Conservation (phyloP, 2,113 vertebrate genomes). For the Stigmatopora nigra region DNA sequence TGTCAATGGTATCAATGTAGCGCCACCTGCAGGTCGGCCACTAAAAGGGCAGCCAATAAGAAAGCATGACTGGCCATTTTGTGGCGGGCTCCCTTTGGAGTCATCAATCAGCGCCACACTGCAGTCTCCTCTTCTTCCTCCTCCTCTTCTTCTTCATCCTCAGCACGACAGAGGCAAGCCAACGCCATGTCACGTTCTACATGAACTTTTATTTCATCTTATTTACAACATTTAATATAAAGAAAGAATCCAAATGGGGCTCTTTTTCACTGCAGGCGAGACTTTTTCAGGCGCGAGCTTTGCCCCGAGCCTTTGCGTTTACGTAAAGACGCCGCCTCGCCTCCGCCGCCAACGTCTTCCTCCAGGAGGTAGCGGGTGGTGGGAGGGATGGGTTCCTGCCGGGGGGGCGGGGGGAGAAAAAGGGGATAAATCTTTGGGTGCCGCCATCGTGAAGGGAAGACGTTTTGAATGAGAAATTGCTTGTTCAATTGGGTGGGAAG, state of each 20-base stretch:
- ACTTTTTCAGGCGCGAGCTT: constrained; percentile 69
- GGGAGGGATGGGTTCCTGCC: constrained; percentile 79
- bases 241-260: background rate
- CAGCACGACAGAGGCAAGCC: constrained; percentile 1
- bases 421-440: background rate
- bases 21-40: constrained; percentile 24
- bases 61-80: constrained; percentile 55
- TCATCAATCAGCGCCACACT: constrained; percentile 32
- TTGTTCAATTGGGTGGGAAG: too few species aligned
- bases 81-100: constrained; percentile 13
- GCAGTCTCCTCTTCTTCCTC: too few species aligned
- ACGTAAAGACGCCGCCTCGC: constrained; percentile 55
- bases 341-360: constrained; percentile 46
- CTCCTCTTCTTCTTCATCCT: too few species aligned
- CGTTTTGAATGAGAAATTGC: too few species aligned
- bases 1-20: background rate
- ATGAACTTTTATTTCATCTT: constrained; percentile 37
- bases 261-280: constrained; percentile 66
- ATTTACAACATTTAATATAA: constrained; percentile 32
- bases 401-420: background rate
- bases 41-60: constrained; percentile 27
- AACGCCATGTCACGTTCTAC: constrained; percentile 1
- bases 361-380: constrained; percentile 75
- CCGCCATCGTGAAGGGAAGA: background rate
- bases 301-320: constrained; percentile 81